Evolutionary conservation across 1,140 invertebrate species (phyloP).

Genomic region (Euura saliciscinereae): DNA sequence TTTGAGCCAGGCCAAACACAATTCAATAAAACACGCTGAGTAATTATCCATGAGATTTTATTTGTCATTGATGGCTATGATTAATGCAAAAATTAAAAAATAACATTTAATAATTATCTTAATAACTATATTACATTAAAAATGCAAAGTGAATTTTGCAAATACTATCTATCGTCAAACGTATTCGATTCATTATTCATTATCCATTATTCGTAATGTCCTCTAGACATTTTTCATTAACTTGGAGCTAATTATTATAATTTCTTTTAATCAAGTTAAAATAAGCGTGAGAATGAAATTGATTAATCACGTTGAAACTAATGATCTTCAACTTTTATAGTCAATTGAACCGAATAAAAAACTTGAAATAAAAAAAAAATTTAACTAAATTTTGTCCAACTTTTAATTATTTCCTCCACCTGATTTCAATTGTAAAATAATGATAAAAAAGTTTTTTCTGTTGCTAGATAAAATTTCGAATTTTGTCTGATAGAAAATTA

Average conservation of each 20-base stretch:
- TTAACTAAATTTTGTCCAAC: neutral
- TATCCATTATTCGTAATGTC: neutral
- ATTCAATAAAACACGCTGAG: conserved; percentile 24
- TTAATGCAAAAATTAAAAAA: conserved; percentile 6
- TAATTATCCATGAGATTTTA: conserved; percentile 21
- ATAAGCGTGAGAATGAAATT: neutral
- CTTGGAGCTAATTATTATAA: neutral
- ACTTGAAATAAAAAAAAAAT: conserved; percentile 11
- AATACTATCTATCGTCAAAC: conserved; percentile 3
- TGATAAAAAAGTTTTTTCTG: conserved; percentile 10
- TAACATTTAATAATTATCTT: neutral
- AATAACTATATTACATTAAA: neutral
- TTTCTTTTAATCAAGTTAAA: too few relatives aligned
- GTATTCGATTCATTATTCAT: too few relatives aligned
- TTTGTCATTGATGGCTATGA: conserved; percentile 18
- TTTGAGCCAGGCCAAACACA: conserved; percentile 11
- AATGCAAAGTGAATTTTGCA: conserved; percentile 6
- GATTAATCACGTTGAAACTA: neutral
- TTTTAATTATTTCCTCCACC: neutral
- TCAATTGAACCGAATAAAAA: conserved; percentile 24
- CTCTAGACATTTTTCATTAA: neutral
- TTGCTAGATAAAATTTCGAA: neutral
- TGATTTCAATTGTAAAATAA: conserved; percentile 24
- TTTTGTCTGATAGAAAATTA: neutral
- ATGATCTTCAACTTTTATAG: neutral